Conservation (phyloP, 37 sponge, comb jelly and placozoan genomes). For the Spongilla lacustris region DNA sequence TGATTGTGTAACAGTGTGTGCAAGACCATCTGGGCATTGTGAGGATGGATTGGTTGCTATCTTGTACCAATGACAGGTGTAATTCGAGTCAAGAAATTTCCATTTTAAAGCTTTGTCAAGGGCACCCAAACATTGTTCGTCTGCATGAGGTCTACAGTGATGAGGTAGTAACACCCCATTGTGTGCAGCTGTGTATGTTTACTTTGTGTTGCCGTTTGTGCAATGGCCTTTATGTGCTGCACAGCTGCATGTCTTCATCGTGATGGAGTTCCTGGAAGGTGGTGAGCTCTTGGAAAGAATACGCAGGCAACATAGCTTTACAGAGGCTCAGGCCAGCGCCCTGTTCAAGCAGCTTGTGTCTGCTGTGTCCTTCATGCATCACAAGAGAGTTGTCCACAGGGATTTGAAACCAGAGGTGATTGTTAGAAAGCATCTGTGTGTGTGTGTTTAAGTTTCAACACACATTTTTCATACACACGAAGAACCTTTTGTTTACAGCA, state of each 20-base stretch:
- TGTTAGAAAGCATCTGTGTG: neutral
- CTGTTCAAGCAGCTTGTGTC: slow-evolving; percentile 87
- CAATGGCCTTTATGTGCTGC: neutral
- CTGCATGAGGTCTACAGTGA: slow-evolving; percentile 85
- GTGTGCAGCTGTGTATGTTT: neutral
- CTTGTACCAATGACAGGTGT: slow-evolving; percentile 23
- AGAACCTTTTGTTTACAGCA: slow-evolving; percentile 84
- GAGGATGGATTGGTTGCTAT: neutral
- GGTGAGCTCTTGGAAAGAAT: slow-evolving; percentile 91
- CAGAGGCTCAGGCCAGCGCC: slow-evolving; percentile 83
- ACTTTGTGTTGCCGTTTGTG: neutral
- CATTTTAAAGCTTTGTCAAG: slow-evolving; percentile 87
- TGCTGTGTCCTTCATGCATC: slow-evolving; percentile 87
- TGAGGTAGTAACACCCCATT: slow-evolving; percentile 43
- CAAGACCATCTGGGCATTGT: neutral
- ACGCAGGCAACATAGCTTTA: slow-evolving; percentile 71
- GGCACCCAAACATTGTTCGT: slow-evolving; percentile 86
- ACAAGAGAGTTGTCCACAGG: slow-evolving; percentile 89
- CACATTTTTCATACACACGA: neutral
- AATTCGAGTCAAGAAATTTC: slow-evolving; percentile 75
- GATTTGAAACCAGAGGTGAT: slow-evolving; percentile 96
- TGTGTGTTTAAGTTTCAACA: neutral
- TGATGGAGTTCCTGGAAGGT: slow-evolving; percentile 89
- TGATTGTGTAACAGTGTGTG: neutral
- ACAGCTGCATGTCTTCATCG: slow-evolving; percentile 89